phyloP scores from a whole-genome alignment of 2,113 vertebrate species.

The Rhinolophus sinicus region DNA sequence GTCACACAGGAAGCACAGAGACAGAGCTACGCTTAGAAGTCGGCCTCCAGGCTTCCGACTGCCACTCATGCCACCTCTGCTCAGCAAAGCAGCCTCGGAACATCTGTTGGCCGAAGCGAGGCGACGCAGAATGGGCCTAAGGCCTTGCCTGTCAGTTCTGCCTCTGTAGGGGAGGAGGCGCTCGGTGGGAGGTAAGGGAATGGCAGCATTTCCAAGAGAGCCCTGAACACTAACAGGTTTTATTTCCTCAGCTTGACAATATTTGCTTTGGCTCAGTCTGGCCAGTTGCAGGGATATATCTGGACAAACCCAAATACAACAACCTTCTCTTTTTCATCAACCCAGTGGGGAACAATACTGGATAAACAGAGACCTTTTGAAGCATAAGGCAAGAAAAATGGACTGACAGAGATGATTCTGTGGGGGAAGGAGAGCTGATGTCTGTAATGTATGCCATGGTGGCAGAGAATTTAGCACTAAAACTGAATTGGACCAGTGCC shows the following conservation, averaged over 20 bases:
- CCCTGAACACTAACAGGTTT: neutral
- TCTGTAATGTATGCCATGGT: neutral
- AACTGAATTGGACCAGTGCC: neutral
- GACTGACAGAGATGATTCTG: neutral
- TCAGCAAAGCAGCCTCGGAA: neutral
- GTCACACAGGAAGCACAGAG: neutral
- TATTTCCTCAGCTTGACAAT: constrained; percentile 7
- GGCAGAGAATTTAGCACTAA: neutral
- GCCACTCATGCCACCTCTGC: neutral
- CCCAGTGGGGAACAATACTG: neutral
- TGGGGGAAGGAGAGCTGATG: neutral
- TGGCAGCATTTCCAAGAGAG: neutral
- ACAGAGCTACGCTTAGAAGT: neutral
- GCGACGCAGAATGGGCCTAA: neutral
- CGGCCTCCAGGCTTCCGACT: neutral
- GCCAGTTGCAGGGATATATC: neutral
- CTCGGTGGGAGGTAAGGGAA: neutral
- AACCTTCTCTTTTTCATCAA: constrained; percentile 43
- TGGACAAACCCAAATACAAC: constrained; percentile 46
- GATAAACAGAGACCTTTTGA: constrained; percentile 51
- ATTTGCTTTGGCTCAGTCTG: constrained; percentile 45
- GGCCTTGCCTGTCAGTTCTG: neutral
- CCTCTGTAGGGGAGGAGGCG: neutral
- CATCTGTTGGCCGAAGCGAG: neutral
- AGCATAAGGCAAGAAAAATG: constrained; percentile 48